These are phyloP conservation scores for Rhinoderma darwinii DNA, from an alignment of 2,113 vertebrate genomes.

Conservation along the genomic window DNA sequence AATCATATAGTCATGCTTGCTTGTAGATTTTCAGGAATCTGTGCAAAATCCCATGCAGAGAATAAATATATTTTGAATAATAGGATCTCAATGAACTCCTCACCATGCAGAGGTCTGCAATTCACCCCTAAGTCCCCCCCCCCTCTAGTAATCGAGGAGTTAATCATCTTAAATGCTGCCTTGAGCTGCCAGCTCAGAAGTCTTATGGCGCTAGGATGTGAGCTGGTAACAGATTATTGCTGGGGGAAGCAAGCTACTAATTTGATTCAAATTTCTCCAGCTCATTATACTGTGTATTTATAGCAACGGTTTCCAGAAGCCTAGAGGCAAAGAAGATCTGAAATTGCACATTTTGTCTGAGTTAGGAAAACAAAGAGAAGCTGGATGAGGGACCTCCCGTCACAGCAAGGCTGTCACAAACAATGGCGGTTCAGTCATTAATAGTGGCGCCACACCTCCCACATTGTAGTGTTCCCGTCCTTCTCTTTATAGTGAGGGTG, in stretches of 20 bases:
- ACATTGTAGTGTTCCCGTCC: constrained; percentile 9
- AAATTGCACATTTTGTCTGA: constrained; percentile 59
- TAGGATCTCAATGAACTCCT: not conserved
- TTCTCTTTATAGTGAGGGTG: not conserved
- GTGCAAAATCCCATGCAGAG: not conserved
- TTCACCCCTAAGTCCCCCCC: not conserved
- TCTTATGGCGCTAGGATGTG: constrained; percentile 58
- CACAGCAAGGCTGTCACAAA: constrained; percentile 55
- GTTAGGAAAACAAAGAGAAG: constrained; percentile 58
- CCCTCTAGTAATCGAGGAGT: not conserved
- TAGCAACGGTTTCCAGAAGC: constrained; percentile 49
- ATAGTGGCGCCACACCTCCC: constrained; percentile 10
- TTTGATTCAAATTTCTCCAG: constrained; percentile 56
- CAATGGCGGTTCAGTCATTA: constrained; percentile 47
- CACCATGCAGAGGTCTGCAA: not conserved
- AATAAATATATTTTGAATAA: not conserved
- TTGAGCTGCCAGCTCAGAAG: constrained; percentile 58
- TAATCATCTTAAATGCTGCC: constrained; percentile 62
- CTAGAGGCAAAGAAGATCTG: constrained; percentile 48
- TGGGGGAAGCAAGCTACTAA: constrained; percentile 54
- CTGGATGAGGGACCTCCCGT: constrained; percentile 53
- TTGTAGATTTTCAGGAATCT: not conserved
- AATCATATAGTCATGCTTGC: too few relatives aligned
- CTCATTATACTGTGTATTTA: constrained; percentile 60
- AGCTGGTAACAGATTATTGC: constrained; percentile 51